Evolutionary conservation across 2,113 vertebrate species (phyloP).

Genomic region (Calidris pugnax): DNA sequence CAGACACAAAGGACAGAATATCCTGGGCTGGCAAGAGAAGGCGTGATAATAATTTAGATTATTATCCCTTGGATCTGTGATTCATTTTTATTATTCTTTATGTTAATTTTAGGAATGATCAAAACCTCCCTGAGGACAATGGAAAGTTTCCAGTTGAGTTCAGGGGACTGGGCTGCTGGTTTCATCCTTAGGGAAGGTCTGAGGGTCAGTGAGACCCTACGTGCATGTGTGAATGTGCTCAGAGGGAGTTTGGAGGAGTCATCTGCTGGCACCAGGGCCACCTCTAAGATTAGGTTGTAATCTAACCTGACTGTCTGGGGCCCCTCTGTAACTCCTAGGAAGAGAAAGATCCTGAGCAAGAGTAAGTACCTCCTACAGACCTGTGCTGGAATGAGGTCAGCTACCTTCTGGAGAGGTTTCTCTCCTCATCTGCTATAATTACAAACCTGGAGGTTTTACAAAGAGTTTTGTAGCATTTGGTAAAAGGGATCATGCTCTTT

Average conservation of each 20-base stretch:
- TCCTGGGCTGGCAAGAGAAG: slow-evolving; percentile 4
- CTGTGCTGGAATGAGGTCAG: neutral
- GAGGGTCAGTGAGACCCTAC: neutral
- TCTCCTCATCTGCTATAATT: neutral
- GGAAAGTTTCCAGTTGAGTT: neutral
- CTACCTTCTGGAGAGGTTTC: neutral
- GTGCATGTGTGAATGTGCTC: fast-evolving
- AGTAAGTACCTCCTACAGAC: neutral
- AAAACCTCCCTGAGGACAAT: neutral
- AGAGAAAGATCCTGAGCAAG: neutral
- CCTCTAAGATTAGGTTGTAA: neutral
- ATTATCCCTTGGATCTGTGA: slow-evolving; percentile 1
- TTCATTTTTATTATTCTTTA: neutral
- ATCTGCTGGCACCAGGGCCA: neutral
- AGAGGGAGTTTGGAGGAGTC: neutral
- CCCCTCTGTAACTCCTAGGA: neutral
- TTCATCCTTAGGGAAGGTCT: neutral
- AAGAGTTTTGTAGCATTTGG: neutral
- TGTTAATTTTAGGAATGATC: neutral
- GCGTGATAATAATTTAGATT: neutral
- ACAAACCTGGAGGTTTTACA: neutral
- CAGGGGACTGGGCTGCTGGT: neutral
- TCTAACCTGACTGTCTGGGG: neutral
- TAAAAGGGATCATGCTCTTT: neutral
- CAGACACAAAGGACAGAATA: neutral